These are phyloP conservation scores for Portunus trituberculatus DNA, from an alignment of 1,140 invertebrate species.

Conservation along the genomic window DNA sequence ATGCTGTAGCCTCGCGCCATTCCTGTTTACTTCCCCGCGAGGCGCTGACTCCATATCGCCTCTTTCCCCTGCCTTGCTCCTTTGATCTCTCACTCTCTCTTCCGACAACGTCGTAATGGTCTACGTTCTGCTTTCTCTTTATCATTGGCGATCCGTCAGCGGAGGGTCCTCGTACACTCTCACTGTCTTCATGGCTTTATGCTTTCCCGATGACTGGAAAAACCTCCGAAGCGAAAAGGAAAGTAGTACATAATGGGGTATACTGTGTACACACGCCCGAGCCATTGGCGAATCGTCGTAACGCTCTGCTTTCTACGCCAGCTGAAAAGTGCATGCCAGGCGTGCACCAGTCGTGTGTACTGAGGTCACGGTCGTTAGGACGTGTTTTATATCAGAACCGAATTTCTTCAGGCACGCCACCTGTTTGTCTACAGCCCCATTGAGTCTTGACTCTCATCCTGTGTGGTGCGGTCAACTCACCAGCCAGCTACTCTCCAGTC, in stretches of 20 bases:
- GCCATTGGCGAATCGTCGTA: not conserved
- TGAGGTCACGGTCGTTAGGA: no score
- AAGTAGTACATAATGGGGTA: not conserved
- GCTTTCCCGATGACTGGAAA: not conserved
- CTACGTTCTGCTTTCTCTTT: constrained; percentile 3
- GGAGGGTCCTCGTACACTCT: not conserved
- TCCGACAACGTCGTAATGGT: not conserved
- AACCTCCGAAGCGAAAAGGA: not conserved
- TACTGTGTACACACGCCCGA: not conserved
- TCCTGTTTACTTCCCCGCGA: not conserved
- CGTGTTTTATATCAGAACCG: no score
- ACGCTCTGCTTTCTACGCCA: not conserved
- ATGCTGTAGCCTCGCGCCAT: no score
- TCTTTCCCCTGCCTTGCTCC: not conserved
- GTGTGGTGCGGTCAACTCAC: no score
- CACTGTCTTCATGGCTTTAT: not conserved
- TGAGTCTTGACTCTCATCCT: no score
- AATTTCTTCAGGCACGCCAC: no score
- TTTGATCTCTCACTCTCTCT: not conserved
- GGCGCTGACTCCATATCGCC: not conserved
- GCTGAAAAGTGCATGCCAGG: no score
- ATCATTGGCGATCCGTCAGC: not conserved
- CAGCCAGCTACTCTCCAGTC: no score
- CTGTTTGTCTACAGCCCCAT: no score
- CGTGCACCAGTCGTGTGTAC: no score